Evolutionary conservation across 1,140 invertebrate genomes (phyloP).

Genomic region (Samia ricini): DNA sequence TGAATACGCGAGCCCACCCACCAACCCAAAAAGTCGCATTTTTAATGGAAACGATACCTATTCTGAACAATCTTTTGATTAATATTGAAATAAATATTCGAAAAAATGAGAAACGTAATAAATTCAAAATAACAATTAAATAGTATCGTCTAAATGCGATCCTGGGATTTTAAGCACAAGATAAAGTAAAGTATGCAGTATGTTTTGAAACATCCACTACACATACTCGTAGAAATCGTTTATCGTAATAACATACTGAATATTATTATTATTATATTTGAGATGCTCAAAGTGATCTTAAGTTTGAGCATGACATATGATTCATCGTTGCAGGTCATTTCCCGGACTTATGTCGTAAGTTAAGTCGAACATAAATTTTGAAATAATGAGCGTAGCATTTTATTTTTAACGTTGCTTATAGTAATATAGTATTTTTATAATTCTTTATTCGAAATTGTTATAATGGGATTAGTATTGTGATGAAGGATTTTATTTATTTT

Average conservation of each 20-base stretch:
- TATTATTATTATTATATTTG: slow-evolving; percentile 28
- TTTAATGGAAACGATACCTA: too few relatives aligned
- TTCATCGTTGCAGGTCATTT: slow-evolving; percentile 7
- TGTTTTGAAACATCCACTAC: neutral
- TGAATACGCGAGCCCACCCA: too few relatives aligned
- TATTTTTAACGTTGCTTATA: neutral
- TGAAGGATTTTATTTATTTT: too few relatives aligned
- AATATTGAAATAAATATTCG: too few relatives aligned
- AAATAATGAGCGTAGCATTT: neutral
- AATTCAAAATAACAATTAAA: too few relatives aligned
- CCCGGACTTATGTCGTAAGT: neutral
- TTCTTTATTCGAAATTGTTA: neutral
- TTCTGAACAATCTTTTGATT: too few relatives aligned
- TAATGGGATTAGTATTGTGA: neutral
- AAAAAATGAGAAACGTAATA: too few relatives aligned
- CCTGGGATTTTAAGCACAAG: too few relatives aligned
- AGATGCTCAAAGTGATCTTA: slow-evolving; percentile 3
- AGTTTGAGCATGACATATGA: neutral
- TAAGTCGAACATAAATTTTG: neutral
- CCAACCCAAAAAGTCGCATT: too few relatives aligned
- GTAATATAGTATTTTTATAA: neutral
- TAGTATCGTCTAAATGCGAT: too few relatives aligned
- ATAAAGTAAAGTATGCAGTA: neutral
- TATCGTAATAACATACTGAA: slow-evolving; percentile 54
- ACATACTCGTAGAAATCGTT: slow-evolving; percentile 39